Percentiles rank a stretch among this genome's conserved stretches.
Evolutionary conservation across 1,140 invertebrate genomes (phyloP).

Genomic region (Teleogryllus occipitalis): DNA sequence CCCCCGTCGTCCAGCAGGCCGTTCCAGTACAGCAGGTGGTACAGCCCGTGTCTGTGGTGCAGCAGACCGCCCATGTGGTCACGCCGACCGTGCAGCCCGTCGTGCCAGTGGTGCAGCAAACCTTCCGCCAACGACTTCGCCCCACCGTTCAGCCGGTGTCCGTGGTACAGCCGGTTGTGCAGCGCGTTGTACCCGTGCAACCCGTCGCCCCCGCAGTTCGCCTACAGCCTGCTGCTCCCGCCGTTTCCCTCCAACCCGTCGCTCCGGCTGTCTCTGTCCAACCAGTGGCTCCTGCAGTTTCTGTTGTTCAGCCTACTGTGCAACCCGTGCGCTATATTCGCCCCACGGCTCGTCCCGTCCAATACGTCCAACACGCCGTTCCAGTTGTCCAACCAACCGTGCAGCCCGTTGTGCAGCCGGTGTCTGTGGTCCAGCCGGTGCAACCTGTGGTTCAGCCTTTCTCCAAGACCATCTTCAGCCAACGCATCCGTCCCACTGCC

Average conservation of each 20-base stretch:
- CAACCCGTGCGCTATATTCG: neutral
- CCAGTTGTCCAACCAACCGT: neutral
- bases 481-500: neutral
- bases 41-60: neutral
- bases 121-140: no score
- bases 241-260: neutral
- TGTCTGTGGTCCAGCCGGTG: neutral
- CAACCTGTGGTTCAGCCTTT: neutral
- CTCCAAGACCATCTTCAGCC: neutral
- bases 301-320: conserved; percentile 8
- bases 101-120: no score
- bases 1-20: neutral
- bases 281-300: neutral
- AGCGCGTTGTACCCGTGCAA: neutral
- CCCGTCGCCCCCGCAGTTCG: neutral
- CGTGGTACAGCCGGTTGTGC: neutral
- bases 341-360: neutral
- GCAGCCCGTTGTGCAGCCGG: neutral
- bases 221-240: neutral
- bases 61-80: neutral
- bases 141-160: neutral
- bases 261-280: conserved; percentile 1
- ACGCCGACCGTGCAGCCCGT: no score
- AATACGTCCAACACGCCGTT: neutral
- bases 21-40: no score